Base-by-base conservation (phyloP, 1,140 invertebrate species). In the Chrysomallon squamiferum region DNA sequence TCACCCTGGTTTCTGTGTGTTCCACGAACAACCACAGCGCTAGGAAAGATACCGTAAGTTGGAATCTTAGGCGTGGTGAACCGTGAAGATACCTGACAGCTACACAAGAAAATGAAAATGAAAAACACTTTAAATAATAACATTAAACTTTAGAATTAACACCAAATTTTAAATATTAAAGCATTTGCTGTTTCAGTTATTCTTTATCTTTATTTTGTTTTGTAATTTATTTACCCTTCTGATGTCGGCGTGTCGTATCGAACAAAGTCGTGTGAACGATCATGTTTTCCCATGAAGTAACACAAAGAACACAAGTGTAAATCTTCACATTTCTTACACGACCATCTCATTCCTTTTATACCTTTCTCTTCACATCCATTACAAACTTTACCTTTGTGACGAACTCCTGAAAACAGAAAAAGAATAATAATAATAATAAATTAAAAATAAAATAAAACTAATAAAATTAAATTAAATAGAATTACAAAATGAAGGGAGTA, bases 1-100 rank as follows among this genome's bases (percentile, higher is more conserved):
- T 77, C 73, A 18, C 75, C 79, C 73, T 74, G 79, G 25, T 76
- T 73, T 82, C 83, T 83, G 61, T 83, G 76, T 20, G 69, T 59
- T 22, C 83, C 83, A 33, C 83, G 63, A 5, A 74, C 65, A 4
- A 96, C 94, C 85, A 91, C 92, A 4, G 94, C 92, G 54, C 92
- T 93, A 29, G 91, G 89, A 85, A 94, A 95, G 68, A 95, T 94
- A 3, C 94, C 94, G 73, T 89, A 89, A 3, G 93, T 81, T 33
- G 59, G 50, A 30, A 69, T 62, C 59, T 66, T 72, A 13, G 76
- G 60, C 4, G 66, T 68, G 45, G 56, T 11, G 5, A 49, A 47
- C 3, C 65, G 58, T 50, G 61, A 56, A 18, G 15, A 45, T 4
- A 61, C 59, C 18, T 15, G n/a, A n/a, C n/a, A n/a, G n/a, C n/a